phyloP scores from a whole-genome alignment of 2,113 vertebrate species.

The Hypomesus transpacificus region DNA sequence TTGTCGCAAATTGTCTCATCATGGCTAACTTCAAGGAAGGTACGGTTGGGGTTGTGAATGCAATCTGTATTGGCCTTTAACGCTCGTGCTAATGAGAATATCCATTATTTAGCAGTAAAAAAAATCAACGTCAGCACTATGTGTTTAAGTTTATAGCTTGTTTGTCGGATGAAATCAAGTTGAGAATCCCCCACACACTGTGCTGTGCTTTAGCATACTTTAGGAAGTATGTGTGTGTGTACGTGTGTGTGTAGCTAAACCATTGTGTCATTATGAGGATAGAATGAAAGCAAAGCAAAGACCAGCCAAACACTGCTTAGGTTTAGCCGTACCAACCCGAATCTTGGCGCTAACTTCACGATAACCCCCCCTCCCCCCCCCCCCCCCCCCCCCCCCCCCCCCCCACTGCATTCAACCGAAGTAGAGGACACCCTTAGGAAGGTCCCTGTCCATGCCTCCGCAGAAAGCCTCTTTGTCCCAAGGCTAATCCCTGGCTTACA shows the following conservation, averaged over 20 bases:
- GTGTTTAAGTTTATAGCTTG: background rate
- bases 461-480: constrained; percentile 56
- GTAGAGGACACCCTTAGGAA: constrained; percentile 1
- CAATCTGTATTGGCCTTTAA: background rate
- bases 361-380: constrained; percentile 14
- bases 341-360: background rate
- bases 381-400: constrained; percentile 24
- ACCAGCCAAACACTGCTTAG: background rate
- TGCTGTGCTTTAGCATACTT: background rate
- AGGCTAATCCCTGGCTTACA: constrained; percentile 61
- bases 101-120: background rate
- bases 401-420: constrained; percentile 11
- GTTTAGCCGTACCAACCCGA: background rate
- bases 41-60: background rate
- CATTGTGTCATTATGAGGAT: constrained; percentile 2
- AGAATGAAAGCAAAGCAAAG: constrained; percentile 18
- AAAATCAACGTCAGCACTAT: background rate
- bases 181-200: too few relatives aligned
- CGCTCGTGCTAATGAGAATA: background rate
- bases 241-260: background rate
- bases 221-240: background rate
- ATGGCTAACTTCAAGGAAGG: constrained; percentile 20
- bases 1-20: constrained; percentile 21
- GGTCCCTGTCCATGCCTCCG: constrained; percentile 14
- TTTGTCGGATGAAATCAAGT: background rate